Evolutionary conservation across 23 tunicate species (phyloP).

Genomic region (Ciona savignyi): DNA sequence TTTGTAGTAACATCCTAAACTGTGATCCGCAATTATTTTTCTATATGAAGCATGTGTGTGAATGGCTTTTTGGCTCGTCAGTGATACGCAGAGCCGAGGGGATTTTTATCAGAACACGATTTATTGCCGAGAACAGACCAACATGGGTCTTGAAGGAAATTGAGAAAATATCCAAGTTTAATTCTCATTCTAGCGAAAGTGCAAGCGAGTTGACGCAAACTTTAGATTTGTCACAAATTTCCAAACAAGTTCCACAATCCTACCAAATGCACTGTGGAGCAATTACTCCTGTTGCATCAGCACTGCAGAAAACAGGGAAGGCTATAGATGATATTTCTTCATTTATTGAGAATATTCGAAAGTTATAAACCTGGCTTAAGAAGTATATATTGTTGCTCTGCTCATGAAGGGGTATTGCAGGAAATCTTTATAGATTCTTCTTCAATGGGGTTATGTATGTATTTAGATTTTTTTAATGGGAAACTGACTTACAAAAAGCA

Average conservation of each 20-base stretch:
- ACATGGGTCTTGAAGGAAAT: conserved; percentile 41
- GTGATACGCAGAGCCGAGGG: conserved; percentile 4
- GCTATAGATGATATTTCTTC: conserved; percentile 47
- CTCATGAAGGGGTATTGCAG: too few species aligned
- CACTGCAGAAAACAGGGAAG: conserved; percentile 19
- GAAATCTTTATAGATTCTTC: too few species aligned
- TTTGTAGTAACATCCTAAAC: conserved; percentile 3
- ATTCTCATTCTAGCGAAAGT: not conserved
- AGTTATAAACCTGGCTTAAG: too few species aligned
- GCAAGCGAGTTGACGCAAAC: not conserved
- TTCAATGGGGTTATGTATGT: too few species aligned
- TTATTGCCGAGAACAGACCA: conserved; percentile 23
- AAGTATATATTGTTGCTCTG: too few species aligned
- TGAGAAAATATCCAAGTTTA: conserved; percentile 48
- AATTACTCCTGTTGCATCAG: conserved; percentile 9
- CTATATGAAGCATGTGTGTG: conserved; percentile 44
- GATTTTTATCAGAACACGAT: conserved; percentile 53
- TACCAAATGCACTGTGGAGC: not conserved
- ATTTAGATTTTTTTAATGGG: too few species aligned
- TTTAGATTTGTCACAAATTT: not conserved
- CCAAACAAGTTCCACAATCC: too few species aligned
- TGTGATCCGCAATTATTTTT: conserved; percentile 2
- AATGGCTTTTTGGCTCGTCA: conserved; percentile 66
- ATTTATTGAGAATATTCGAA: conserved; percentile 18
- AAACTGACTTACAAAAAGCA: too few species aligned